Conservation (phyloP, 2,113 vertebrate species). For the Poeciliopsis retropinna region DNA sequence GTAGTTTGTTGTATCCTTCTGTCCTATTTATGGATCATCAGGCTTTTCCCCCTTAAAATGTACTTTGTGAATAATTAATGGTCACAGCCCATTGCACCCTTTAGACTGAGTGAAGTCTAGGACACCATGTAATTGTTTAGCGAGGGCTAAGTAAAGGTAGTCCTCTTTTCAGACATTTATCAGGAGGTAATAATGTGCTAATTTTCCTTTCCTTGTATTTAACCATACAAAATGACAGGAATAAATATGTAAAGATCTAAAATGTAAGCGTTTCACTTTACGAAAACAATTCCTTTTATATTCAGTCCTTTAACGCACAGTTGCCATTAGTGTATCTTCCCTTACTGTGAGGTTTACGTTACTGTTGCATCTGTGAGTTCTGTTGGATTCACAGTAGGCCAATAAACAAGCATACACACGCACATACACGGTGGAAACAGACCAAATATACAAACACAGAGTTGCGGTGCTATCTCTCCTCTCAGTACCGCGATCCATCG, state of each 20-base stretch:
- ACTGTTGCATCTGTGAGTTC: constrained; percentile 39
- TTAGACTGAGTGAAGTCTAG: constrained; percentile 56
- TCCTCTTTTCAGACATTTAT: neutral
- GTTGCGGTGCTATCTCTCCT: constrained; percentile 48
- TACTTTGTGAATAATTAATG: constrained; percentile 71
- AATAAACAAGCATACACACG: constrained; percentile 37
- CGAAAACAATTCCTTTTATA: constrained; percentile 23
- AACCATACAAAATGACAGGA: too few species aligned
- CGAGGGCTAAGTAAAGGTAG: constrained; percentile 26
- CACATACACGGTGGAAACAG: constrained; percentile 11
- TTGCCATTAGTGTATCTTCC: constrained; percentile 7
- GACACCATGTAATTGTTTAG: constrained; percentile 30
- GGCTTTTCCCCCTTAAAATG: constrained; percentile 62
- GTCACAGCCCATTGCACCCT: constrained; percentile 56
- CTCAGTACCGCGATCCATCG: constrained; percentile 65
- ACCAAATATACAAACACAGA: constrained; percentile 25
- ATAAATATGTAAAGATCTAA: neutral
- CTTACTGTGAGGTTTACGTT: constrained; percentile 32
- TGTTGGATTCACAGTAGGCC: constrained; percentile 23
- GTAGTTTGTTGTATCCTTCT: constrained; percentile 42
- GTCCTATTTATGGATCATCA: constrained; percentile 71
- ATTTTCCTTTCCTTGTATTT: too few species aligned
- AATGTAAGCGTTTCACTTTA: neutral
- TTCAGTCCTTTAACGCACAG: constrained; percentile 10
- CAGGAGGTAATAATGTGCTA: too few species aligned